phyloP scores from a whole-genome alignment of 1,140 invertebrate genomes.

The Anastrepha obliqua region DNA sequence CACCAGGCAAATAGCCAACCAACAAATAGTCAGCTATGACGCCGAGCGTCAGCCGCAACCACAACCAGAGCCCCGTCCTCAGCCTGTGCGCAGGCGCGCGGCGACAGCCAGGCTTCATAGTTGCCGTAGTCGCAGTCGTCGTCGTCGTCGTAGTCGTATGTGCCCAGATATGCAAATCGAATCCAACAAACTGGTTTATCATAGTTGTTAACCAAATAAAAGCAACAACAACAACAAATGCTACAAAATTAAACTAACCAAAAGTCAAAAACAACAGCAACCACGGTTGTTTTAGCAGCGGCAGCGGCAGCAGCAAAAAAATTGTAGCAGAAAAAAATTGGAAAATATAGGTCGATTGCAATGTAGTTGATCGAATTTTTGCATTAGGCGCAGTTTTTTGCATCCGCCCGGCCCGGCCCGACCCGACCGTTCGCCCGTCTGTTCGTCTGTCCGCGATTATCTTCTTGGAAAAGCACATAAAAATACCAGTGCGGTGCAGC shows the following conservation, averaged over 20 bases:
- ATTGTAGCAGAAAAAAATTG: constrained; percentile 61
- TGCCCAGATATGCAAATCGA: constrained; percentile 70
- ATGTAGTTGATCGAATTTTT: constrained; percentile 74
- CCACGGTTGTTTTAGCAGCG: neutral
- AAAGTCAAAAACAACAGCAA: constrained; percentile 31
- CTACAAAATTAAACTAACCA: constrained; percentile 10
- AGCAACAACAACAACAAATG: constrained; percentile 38
- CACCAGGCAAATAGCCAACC: neutral
- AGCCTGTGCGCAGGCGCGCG: constrained; percentile 7
- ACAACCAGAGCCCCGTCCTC: constrained; percentile 5
- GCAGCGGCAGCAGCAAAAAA: constrained; percentile 38
- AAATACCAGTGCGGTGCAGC: constrained; percentile 27
- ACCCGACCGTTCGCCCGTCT: constrained; percentile 59
- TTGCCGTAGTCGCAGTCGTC: constrained; percentile 22
- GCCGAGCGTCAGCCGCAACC: neutral
- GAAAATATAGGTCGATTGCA: constrained; percentile 73
- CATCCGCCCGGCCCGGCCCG: constrained; percentile 60
- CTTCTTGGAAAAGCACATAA: constrained; percentile 60
- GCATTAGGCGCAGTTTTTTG: constrained; percentile 72
- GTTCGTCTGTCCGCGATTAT: constrained; percentile 57
- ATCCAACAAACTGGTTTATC: constrained; percentile 56
- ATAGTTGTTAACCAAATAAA: constrained; percentile 42
- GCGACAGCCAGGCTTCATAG: constrained; percentile 3
- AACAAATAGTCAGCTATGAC: neutral
- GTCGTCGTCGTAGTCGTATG: neutral